A percentile compares a stretch with the other conserved stretches of the same genome.
Evolutionary conservation across 2,888 invertebrate species (phyloP).

Genomic region (Autographa gamma): DNA sequence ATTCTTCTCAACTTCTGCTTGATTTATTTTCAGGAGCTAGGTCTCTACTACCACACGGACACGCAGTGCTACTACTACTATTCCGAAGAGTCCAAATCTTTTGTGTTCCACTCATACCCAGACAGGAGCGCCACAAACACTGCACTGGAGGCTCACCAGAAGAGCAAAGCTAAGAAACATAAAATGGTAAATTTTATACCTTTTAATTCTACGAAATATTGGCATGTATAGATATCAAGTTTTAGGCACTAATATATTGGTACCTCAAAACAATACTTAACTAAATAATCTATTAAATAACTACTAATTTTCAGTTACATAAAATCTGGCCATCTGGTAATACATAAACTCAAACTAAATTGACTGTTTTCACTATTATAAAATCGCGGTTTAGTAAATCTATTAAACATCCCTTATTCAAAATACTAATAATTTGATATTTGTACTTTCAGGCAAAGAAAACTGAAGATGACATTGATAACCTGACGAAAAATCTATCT

Average conservation of each 20-base stretch:
- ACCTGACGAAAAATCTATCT: constrained; percentile 85
- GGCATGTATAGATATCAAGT: too few species aligned
- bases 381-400: constrained; percentile 64
- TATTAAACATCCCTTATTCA: neutral
- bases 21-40: constrained; percentile 91
- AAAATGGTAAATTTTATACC: constrained; percentile 67
- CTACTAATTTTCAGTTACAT: too few species aligned
- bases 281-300: too few species aligned
- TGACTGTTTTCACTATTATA: constrained; percentile 57
- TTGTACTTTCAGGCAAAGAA: constrained; percentile 76
- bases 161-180: constrained; percentile 79
- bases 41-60: constrained; percentile 96
- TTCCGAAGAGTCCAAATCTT: constrained; percentile 92
- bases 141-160: constrained; percentile 71
- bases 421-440: constrained; percentile 16
- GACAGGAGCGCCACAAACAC: constrained; percentile 80
- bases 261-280: too few species aligned
- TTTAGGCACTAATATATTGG: too few species aligned
- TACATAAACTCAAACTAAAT: too few species aligned
- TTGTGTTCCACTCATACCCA: constrained; percentile 94
- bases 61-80: constrained; percentile 95
- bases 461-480: constrained; percentile 78
- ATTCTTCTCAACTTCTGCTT: neutral
- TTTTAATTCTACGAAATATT: too few species aligned
- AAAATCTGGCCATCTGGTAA: too few species aligned